Conservation (phyloP, 2,797 vertebrate species). For the Florisuga fusca region DNA sequence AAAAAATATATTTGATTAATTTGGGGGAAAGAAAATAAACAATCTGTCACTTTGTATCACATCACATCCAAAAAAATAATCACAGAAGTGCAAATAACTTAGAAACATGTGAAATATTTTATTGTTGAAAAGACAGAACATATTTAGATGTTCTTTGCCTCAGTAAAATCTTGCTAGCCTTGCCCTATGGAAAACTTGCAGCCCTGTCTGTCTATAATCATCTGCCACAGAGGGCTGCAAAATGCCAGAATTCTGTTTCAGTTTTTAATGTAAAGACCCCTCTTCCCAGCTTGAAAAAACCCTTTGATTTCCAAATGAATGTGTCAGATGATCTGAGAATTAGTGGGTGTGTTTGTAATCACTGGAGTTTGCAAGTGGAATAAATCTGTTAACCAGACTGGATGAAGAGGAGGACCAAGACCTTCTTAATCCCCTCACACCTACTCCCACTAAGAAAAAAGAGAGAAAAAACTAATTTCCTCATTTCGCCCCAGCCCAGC, state of each 20-base stretch:
- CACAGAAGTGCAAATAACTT: not conserved
- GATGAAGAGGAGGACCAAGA: constrained; percentile 7
- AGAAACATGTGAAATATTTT: not conserved
- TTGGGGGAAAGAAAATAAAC: not conserved
- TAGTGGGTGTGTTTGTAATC: constrained; percentile 21
- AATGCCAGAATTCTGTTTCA: constrained; percentile 33
- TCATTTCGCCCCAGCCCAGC: not conserved
- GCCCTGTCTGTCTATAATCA: not conserved
- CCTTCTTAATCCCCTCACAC: not conserved
- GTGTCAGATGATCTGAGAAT: constrained; percentile 29
- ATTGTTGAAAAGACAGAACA: constrained; percentile 15
- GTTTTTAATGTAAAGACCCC: not conserved
- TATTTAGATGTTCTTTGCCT: constrained; percentile 13
- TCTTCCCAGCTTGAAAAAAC: not conserved
- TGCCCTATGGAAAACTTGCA: constrained; percentile 25
- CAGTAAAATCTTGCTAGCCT: constrained; percentile 1
- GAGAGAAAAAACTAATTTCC: constrained; percentile 33
- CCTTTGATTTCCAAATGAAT: constrained; percentile 23
- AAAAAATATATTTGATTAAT: not conserved
- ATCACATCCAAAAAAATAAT: not conserved
- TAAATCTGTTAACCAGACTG: constrained; percentile 17
- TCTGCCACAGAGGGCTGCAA: not conserved
- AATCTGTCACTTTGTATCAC: not conserved
- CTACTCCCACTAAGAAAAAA: not conserved
- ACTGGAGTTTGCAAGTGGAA: constrained; percentile 18